A percentile compares a stretch with the other conserved stretches of the same genome.
Conservation (phyloP, 2,888 invertebrate genomes). For the Orthosia gothica region DNA sequence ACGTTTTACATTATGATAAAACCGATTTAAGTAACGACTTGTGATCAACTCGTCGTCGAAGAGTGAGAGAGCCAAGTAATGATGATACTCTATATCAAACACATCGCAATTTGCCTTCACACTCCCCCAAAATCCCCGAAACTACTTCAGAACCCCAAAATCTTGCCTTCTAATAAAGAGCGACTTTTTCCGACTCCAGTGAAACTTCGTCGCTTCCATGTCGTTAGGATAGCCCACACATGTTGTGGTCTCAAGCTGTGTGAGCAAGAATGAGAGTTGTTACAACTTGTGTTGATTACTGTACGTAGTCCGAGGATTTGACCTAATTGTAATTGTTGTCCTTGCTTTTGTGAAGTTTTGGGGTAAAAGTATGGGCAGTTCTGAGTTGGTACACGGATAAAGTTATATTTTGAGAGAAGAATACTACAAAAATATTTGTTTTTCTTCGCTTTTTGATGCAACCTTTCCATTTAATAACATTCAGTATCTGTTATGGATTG, state of each 20-base stretch:
- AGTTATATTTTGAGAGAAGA: too few relatives aligned
- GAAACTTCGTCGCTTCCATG: slow-evolving; percentile 48
- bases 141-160: not conserved
- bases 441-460: too few relatives aligned
- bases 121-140: not conserved
- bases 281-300: slow-evolving; percentile 54
- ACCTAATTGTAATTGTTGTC: slow-evolving; percentile 39
- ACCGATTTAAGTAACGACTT: too few relatives aligned
- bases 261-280: slow-evolving; percentile 48
- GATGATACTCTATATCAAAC: not conserved
- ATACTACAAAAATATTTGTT: too few relatives aligned
- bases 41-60: too few relatives aligned
- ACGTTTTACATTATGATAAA: too few relatives aligned
- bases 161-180: slow-evolving; percentile 25
- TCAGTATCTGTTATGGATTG: too few relatives aligned
- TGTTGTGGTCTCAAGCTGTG: slow-evolving; percentile 51
- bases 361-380: not conserved
- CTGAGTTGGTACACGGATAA: too few relatives aligned
- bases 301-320: slow-evolving; percentile 34
- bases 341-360: slow-evolving; percentile 13
- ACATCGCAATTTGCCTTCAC: not conserved
- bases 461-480: too few relatives aligned
- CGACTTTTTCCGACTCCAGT: slow-evolving; percentile 28
- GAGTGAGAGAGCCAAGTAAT: too few relatives aligned
- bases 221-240: slow-evolving; percentile 54